phyloP scores from a whole-genome alignment of 2,888 invertebrate genomes.

The Hecatera dysodea region DNA sequence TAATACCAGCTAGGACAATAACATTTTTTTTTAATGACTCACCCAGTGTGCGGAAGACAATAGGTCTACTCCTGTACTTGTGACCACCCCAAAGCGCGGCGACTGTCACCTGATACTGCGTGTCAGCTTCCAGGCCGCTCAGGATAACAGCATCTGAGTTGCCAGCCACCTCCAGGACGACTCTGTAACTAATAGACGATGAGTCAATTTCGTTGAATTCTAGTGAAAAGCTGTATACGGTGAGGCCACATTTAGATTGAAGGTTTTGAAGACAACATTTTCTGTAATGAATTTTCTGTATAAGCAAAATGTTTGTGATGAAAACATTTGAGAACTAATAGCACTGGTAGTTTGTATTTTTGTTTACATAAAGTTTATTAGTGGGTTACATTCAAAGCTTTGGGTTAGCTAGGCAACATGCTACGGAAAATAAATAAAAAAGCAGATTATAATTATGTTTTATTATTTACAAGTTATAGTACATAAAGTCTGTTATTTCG shows the following conservation, averaged over 20 bases:
- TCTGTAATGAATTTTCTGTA: background rate
- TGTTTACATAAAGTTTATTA: background rate
- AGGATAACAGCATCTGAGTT: constrained; percentile 96
- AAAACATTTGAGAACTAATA: background rate
- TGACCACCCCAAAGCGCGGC: constrained; percentile 96
- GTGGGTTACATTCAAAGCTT: constrained; percentile 26
- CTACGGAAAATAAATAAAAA: background rate
- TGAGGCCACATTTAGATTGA: constrained; percentile 68
- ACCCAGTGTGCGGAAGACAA: constrained; percentile 97
- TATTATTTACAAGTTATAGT: background rate
- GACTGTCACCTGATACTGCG: constrained; percentile 96
- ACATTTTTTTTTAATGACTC: constrained; percentile 68
- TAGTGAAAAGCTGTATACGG: constrained; percentile 75
- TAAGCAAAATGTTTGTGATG: background rate
- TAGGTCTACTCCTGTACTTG: constrained; percentile 96
- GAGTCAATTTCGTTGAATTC: constrained; percentile 91
- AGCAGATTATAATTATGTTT: no score
- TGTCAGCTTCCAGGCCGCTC: constrained; percentile 95
- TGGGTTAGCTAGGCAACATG: constrained; percentile 1
- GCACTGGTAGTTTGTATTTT: background rate
- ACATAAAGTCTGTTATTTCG: background rate
- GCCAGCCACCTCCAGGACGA: constrained; percentile 97
- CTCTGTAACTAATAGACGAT: constrained; percentile 96
- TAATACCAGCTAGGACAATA: background rate
- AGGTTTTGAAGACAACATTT: constrained; percentile 45